Percentiles rank a stretch among this genome's conserved stretches.
Evolutionary conservation across 2,113 vertebrate species (phyloP).

Genomic region (Carassius carassius): DNA sequence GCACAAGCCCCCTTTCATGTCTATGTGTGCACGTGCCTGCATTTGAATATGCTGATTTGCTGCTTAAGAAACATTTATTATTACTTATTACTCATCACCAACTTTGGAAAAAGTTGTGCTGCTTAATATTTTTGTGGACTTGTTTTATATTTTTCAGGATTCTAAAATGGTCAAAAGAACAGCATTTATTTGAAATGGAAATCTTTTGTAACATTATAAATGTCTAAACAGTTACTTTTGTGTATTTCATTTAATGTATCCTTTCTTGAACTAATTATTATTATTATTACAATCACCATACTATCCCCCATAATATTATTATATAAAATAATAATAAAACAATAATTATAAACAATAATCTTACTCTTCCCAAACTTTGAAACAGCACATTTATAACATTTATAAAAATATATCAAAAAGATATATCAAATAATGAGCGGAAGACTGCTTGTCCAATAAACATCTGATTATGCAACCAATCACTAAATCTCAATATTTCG

Average conservation of each 20-base stretch:
- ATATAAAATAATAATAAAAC: too few species aligned
- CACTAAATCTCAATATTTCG: slow-evolving; percentile 5
- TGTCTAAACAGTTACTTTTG: neutral
- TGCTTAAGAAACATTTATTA: neutral
- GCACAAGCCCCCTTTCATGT: too few species aligned
- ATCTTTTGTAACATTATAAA: neutral
- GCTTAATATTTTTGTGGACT: neutral
- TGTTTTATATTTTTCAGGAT: neutral
- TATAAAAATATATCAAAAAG: too few species aligned
- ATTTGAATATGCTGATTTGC: neutral
- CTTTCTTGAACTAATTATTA: neutral
- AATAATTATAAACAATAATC: too few species aligned
- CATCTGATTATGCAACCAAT: slow-evolving; percentile 6
- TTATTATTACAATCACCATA: neutral
- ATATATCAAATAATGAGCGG: too few species aligned
- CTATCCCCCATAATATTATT: too few species aligned
- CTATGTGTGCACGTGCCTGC: too few species aligned
- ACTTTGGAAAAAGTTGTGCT: neutral
- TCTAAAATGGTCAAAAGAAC: neutral
- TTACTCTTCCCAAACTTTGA: too few species aligned
- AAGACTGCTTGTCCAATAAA: neutral
- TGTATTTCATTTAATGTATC: neutral
- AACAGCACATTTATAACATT: too few species aligned
- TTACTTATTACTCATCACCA: neutral
- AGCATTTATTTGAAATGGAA: neutral